Evolutionary conservation across 2,888 invertebrate genomes (phyloP).

Genomic region (Eupithecia insigniata): DNA sequence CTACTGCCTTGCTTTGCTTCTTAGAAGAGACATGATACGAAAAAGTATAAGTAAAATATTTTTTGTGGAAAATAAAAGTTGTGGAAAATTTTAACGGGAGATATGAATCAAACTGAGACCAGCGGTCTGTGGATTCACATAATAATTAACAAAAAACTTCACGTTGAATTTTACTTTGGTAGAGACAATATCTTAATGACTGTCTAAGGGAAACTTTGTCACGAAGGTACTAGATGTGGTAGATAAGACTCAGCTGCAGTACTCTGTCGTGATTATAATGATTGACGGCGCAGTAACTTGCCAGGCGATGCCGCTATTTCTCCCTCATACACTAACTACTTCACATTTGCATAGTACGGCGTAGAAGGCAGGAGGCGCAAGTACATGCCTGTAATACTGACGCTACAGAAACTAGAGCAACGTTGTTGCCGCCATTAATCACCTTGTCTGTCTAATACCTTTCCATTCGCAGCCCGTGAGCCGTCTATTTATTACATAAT

Average conservation of each 20-base stretch:
- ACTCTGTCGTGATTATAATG: conserved; percentile 64
- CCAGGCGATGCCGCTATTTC: conserved; percentile 70
- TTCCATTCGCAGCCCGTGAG: conserved; percentile 75
- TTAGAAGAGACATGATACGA: conserved; percentile 69
- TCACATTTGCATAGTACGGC: conserved; percentile 74
- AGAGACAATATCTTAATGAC: background rate
- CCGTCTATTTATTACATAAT: conserved; percentile 79
- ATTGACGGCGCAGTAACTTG: conserved; percentile 70
- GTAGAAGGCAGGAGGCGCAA: conserved; percentile 55
- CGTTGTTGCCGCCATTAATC: conserved; percentile 77
- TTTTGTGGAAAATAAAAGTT: conserved; percentile 55
- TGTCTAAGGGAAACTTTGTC: background rate
- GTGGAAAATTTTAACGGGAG: conserved; percentile 38
- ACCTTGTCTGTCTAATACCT: conserved; percentile 81
- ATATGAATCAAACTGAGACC: background rate
- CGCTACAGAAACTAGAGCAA: conserved; percentile 61
- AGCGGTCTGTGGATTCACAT: background rate
- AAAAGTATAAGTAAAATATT: conserved; percentile 68
- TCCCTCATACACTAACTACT: conserved; percentile 70
- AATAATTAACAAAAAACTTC: background rate
- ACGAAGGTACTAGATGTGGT: conserved; percentile 14
- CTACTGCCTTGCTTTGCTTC: conserved; percentile 81
- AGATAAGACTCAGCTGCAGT: conserved; percentile 59
- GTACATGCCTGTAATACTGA: conserved; percentile 53
- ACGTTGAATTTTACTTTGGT: background rate